Evolutionary conservation across 2,888 invertebrate genomes (phyloP), one percentile per base, ranked within the genome.

Genomic region (Cerceris rybyensis): DNA sequence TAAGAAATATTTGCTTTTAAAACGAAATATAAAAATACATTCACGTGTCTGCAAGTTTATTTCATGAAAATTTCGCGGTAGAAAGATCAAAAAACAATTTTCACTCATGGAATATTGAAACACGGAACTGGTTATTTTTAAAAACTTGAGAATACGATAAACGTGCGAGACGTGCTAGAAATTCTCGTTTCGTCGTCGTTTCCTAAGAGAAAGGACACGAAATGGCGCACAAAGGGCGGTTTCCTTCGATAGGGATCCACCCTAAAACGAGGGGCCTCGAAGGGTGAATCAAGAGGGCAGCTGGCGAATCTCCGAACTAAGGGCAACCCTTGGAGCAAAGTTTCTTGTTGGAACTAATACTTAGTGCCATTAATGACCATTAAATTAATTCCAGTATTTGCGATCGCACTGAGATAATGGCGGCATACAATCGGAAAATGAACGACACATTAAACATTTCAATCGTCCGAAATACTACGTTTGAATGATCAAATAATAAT

Each of bases 161-260:
- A 55, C 7, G 13, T 55, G 16, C 8, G 60, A 58, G 60, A 28
- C 60, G 50, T 50, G 52, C 46, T n/a, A 46, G 50, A 39, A 14
- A 14, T 42, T 42, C 55, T 43, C 17, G 54, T 55, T 71, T 64
- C 63, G 16, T 55, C 17, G 17, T 11, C 7, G 7, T 11, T 16
- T 17, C 14, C 8, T 57, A 43, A 50, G 69, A 57, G 50, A 65
- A 54, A 63, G 28, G 57, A 67, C 66, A 70, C 60, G 46, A 14
- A 71, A 75, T 78, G 52, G 64, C 67, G 70, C 52, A 55, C 50
- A 59, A 72, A 70, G 64, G 70, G 64, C 57, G 75, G 70, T 69
- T 84, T 70, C 65, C 75, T 75, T 63, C 69, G n/a, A 14, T 54
- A 76, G 54, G 80, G 61, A 77, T 75, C 70, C 66, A 55, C 16